These are phyloP conservation scores for Phasianus colchicus DNA, from an alignment of 2,113 vertebrate species.

Conservation along the genomic window DNA sequence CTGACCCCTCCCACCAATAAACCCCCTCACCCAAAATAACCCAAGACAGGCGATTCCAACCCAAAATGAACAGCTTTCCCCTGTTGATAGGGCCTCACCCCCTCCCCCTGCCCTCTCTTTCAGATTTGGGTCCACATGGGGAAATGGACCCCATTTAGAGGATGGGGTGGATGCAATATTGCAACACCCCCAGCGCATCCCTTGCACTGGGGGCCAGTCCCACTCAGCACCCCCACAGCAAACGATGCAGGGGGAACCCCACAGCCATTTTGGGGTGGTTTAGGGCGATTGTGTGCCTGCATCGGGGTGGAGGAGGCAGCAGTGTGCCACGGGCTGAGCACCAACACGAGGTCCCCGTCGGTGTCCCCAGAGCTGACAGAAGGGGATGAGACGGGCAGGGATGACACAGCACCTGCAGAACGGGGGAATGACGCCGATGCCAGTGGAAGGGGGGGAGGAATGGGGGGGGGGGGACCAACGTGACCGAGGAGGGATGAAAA, in stretches of 20 bases:
- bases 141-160: not conserved
- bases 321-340: too few species aligned
- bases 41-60: not conserved
- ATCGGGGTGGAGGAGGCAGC: too few species aligned
- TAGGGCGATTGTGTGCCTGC: too few species aligned
- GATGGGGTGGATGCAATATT: too few species aligned
- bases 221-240: not conserved
- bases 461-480: not conserved
- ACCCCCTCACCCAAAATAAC: too few species aligned
- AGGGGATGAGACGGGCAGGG: not conserved
- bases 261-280: too few species aligned
- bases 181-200: too few species aligned
- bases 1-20: not conserved
- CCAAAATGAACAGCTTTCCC: not conserved
- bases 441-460: not conserved
- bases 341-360: not conserved
- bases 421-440: not conserved
- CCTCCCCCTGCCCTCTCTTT: accelerated
- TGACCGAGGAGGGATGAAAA: slow-evolving; percentile 45
- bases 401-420: slow-evolving; percentile 60
- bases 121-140: not conserved
- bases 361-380: not conserved
- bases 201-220: not conserved
- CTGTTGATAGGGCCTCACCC: too few species aligned
- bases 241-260: not conserved